phyloP scores from a whole-genome alignment of 1,140 invertebrate genomes.

The Leucophenga varia region DNA sequence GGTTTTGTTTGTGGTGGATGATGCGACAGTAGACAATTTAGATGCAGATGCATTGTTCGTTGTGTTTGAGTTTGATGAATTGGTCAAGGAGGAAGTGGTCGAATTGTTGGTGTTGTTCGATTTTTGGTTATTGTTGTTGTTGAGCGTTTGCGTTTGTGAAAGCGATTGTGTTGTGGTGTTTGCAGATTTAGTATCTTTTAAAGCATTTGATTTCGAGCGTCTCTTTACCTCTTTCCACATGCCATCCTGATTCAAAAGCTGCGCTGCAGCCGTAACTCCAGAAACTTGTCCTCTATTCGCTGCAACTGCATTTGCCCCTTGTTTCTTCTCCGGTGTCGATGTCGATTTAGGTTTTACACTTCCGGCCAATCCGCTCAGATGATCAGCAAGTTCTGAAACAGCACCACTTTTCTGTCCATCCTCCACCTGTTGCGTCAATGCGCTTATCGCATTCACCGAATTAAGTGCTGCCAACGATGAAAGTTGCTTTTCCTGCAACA shows the following conservation, averaged over 20 bases:
- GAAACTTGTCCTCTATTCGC: slow-evolving; percentile 12
- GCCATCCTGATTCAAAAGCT: slow-evolving; percentile 46
- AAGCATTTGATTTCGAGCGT: slow-evolving; percentile 59
- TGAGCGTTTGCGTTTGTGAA: slow-evolving; percentile 40
- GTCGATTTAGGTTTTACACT: slow-evolving; percentile 45
- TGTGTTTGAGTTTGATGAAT: slow-evolving; percentile 37
- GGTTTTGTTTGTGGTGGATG: slow-evolving; percentile 24
- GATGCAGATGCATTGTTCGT: slow-evolving; percentile 14
- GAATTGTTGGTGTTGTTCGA: slow-evolving; percentile 29
- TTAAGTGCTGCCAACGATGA: slow-evolving; percentile 27
- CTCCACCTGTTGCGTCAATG: slow-evolving; percentile 57
- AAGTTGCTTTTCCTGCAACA: slow-evolving; percentile 34
- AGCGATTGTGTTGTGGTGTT: slow-evolving; percentile 33
- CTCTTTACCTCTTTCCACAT: slow-evolving; percentile 61
- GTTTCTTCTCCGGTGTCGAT: slow-evolving; percentile 37
- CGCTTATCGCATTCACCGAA: slow-evolving; percentile 42
- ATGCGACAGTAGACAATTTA: too few relatives aligned
- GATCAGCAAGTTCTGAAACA: slow-evolving; percentile 43
- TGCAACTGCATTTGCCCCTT: slow-evolving; percentile 16
- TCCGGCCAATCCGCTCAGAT: slow-evolving; percentile 48
- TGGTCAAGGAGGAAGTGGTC: slow-evolving; percentile 27
- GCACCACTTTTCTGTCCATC: slow-evolving; percentile 56
- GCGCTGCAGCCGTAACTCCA: slow-evolving; percentile 36
- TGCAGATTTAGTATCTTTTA: slow-evolving; percentile 55
- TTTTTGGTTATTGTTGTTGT: slow-evolving; percentile 30